These are phyloP conservation scores for Apodemia duryi DNA, from an alignment of 2,888 invertebrate species.

Conservation along the genomic window DNA sequence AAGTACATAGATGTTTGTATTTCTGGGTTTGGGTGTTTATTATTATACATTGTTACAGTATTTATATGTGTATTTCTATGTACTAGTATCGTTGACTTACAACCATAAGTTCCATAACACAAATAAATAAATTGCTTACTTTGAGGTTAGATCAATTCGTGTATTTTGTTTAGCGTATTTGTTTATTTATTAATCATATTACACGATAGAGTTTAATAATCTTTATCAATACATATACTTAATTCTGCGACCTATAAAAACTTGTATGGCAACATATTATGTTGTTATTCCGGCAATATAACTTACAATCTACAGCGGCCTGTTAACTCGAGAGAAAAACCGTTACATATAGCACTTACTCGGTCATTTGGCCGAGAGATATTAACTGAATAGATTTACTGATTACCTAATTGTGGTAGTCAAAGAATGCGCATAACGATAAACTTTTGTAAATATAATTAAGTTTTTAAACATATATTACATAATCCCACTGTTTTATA, in stretches of 20 bases:
- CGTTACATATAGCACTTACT: background rate
- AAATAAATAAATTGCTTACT: too few species aligned
- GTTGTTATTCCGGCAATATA: background rate
- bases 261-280: background rate
- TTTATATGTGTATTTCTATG: too few species aligned
- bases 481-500: conserved; percentile 4
- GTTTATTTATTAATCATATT: too few species aligned
- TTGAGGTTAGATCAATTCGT: too few species aligned
- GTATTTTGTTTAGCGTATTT: too few species aligned
- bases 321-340: background rate
- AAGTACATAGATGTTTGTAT: too few species aligned
- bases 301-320: background rate
- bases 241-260: background rate
- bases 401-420: conserved; percentile 1
- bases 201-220: too few species aligned
- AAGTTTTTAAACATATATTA: background rate
- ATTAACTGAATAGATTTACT: background rate
- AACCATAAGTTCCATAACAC: too few species aligned
- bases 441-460: conserved; percentile 5
- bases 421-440: conserved; percentile 1
- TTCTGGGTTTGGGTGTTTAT: too few species aligned
- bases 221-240: too few species aligned
- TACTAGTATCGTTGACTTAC: too few species aligned
- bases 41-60: too few species aligned
- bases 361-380: conserved; percentile 6